phyloP scores from a whole-genome alignment of 1,140 invertebrate species.

The Coenobita brevimanus region DNA sequence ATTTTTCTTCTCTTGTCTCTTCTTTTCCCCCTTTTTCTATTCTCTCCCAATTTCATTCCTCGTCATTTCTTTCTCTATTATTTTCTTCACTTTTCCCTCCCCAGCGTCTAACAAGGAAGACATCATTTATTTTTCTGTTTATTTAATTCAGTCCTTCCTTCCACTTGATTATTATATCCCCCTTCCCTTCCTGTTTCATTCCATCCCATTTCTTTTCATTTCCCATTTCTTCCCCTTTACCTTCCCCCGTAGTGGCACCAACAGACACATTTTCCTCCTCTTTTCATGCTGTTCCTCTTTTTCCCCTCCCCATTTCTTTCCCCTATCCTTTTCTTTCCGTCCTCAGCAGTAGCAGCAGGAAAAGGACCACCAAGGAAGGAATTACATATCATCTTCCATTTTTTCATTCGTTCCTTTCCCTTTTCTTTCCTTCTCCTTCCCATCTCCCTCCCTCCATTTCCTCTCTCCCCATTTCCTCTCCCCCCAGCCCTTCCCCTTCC shows the following conservation, averaged over 20 bases:
- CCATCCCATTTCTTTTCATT: neutral
- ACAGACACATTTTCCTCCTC: too few species aligned
- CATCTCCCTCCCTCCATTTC: neutral
- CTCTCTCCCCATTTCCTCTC: neutral
- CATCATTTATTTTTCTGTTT: neutral
- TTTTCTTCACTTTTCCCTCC: neutral
- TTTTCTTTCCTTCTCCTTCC: constrained; percentile 1
- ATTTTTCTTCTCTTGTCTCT: neutral
- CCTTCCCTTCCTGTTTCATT: neutral
- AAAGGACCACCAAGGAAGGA: too few species aligned
- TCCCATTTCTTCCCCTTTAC: too few species aligned
- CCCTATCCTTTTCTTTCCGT: too few species aligned
- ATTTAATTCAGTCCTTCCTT: neutral
- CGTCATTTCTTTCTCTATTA: too few species aligned
- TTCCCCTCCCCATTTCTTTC: neutral
- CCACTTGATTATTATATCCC: neutral
- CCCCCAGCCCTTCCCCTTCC: neutral
- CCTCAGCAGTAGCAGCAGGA: too few species aligned
- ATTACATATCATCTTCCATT: neutral
- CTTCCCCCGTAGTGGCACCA: too few species aligned
- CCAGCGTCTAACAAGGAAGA: neutral
- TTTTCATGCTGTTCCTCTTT: neutral
- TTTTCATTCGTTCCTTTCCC: neutral
- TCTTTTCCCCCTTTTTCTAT: neutral
- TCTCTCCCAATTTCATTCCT: neutral